A percentile compares a stretch with the other conserved stretches of the same genome.
phyloP scores from a whole-genome alignment of 2,113 vertebrate genomes.

The Myrmecobius fasciatus region DNA sequence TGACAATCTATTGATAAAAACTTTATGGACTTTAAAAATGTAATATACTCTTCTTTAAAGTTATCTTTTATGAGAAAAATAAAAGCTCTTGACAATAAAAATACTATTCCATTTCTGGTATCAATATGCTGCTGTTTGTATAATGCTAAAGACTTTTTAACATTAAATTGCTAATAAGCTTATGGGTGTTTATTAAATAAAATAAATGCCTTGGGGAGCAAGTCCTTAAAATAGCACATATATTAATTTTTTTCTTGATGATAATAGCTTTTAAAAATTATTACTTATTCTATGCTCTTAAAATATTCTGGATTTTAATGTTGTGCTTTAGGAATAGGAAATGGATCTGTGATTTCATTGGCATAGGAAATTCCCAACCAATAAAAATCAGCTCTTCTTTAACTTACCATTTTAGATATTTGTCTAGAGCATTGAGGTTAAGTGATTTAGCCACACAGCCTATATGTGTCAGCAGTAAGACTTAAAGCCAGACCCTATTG shows the following conservation, averaged over 20 bases:
- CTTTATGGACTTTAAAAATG: conserved; percentile 11
- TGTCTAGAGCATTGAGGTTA: not conserved
- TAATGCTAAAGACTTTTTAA: conserved; percentile 13
- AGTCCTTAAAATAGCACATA: conserved; percentile 10
- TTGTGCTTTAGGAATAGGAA: not conserved
- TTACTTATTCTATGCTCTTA: not conserved
- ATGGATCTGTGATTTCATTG: not conserved
- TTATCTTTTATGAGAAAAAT: conserved; percentile 11
- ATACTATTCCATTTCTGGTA: conserved; percentile 1
- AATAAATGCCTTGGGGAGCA: not conserved
- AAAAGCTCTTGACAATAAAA: not conserved
- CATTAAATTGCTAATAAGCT: conserved; percentile 15
- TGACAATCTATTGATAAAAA: not conserved
- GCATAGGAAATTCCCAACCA: not conserved
- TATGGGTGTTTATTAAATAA: not conserved
- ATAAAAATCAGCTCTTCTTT: not conserved
- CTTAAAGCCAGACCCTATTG: not conserved
- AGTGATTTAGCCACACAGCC: not conserved
- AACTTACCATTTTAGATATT: not conserved
- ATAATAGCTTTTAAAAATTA: not conserved
- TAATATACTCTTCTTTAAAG: conserved; percentile 23
- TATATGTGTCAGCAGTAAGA: not conserved
- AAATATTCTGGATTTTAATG: conserved; percentile 1
- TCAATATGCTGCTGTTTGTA: not conserved
- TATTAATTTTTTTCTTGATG: not conserved